Evolutionary conservation across 2,797 vertebrate genomes (phyloP).

Genomic region (Peromyscus attwateri): DNA sequence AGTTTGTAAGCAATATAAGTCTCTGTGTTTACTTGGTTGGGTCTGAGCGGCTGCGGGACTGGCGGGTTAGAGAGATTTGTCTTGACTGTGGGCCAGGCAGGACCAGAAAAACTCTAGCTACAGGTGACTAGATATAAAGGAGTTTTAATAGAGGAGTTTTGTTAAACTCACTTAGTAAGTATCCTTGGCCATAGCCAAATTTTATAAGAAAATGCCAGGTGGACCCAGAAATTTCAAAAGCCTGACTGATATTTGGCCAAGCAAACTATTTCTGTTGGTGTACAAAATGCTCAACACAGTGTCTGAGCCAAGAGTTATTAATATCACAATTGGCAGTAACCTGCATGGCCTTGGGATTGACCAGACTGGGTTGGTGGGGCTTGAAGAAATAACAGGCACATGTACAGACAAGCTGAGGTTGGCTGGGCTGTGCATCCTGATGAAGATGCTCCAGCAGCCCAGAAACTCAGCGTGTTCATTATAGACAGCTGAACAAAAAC

Average conservation of each 20-base stretch:
- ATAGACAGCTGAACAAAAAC: neutral
- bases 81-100: no score
- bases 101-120: no score
- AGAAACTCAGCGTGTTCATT: neutral
- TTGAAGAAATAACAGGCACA: neutral
- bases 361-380: neutral
- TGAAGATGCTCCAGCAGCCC: neutral
- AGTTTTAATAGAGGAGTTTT: neutral
- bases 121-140: neutral
- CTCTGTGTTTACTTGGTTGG: no score
- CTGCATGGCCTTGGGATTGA: neutral
- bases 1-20: no score
- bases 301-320: neutral
- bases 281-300: neutral
- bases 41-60: no score
- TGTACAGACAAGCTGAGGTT: neutral
- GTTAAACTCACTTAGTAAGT: neutral
- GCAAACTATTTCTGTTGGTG: neutral
- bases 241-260: neutral
- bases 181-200: neutral
- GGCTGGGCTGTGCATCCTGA: no score
- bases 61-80: no score
- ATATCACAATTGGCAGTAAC: neutral
- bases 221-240: neutral
- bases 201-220: neutral